Evolutionary conservation across 2,113 vertebrate species (phyloP).

Genomic region (Bufo bufo): DNA sequence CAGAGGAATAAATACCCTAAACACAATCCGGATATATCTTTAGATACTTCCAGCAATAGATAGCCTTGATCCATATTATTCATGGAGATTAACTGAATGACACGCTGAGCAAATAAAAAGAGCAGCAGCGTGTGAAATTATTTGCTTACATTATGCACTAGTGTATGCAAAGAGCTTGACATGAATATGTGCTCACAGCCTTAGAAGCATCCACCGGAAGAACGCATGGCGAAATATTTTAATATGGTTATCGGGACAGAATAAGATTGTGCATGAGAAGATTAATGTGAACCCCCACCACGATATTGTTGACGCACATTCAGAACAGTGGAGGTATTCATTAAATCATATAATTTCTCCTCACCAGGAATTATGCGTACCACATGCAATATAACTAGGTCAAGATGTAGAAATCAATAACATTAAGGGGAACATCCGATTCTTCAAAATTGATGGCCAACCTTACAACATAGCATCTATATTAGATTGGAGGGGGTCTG

Average conservation of each 20-base stretch:
- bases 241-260: neutral
- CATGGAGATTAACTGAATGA: constrained; percentile 5
- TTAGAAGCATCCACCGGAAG: neutral
- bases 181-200: neutral
- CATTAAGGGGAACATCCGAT: neutral
- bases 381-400: neutral
- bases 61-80: neutral
- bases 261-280: neutral
- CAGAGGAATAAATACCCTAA: neutral
- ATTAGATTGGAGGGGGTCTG: too few relatives aligned
- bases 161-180: neutral
- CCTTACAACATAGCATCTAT: too few relatives aligned
- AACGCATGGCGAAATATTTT: neutral
- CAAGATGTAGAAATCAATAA: neutral
- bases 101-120: neutral
- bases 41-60: constrained; percentile 7
- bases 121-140: constrained; percentile 13
- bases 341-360: neutral
- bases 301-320: neutral
- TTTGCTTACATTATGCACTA: neutral
- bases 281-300: neutral
- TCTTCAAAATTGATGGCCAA: too few relatives aligned
- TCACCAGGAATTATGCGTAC: neutral
- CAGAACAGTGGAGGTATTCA: neutral
- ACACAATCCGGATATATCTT: neutral